phyloP scores from a whole-genome alignment of 2,113 vertebrate genomes.

The Panthera uncia region DNA sequence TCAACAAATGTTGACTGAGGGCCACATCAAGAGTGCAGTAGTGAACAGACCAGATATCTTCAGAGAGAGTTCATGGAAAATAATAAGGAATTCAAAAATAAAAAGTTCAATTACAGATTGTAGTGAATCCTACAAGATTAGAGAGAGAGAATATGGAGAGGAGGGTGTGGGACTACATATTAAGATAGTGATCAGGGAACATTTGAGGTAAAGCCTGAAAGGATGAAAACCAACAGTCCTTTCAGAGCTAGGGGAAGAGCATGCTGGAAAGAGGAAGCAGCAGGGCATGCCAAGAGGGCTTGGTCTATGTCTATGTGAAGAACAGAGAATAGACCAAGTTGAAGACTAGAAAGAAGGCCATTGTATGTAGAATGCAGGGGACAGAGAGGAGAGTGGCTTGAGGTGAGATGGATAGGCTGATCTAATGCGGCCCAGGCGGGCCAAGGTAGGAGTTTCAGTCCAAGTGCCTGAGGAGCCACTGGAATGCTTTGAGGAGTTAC shows the following conservation, averaged over 20 bases:
- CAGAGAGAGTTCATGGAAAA: not conserved
- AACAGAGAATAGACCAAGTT: not conserved
- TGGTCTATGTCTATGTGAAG: not conserved
- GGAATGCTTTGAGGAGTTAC: not conserved
- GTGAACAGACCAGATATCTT: not conserved
- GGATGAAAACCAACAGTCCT: no score
- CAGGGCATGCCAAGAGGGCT: not conserved
- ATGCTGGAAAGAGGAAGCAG: not conserved
- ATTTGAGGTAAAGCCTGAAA: not conserved
- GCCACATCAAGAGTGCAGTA: not conserved
- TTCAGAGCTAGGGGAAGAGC: not conserved
- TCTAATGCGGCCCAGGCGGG: not conserved
- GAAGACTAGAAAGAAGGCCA: not conserved
- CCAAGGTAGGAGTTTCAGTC: fast-evolving
- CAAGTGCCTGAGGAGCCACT: not conserved
- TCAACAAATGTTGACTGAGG: not conserved
- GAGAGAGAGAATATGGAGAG: not conserved
- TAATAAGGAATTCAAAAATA: not conserved
- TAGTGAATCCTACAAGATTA: not conserved
- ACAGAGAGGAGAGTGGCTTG: not conserved
- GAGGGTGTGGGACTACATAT: not conserved
- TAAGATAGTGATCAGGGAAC: not conserved
- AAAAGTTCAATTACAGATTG: not conserved
- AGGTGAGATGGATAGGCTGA: not conserved
- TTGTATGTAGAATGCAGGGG: no score